Percentiles rank a stretch among this genome's conserved stretches.
Evolutionary conservation across 2,797 vertebrate genomes (phyloP).

Genomic region (Harpagifer antarcticus): DNA sequence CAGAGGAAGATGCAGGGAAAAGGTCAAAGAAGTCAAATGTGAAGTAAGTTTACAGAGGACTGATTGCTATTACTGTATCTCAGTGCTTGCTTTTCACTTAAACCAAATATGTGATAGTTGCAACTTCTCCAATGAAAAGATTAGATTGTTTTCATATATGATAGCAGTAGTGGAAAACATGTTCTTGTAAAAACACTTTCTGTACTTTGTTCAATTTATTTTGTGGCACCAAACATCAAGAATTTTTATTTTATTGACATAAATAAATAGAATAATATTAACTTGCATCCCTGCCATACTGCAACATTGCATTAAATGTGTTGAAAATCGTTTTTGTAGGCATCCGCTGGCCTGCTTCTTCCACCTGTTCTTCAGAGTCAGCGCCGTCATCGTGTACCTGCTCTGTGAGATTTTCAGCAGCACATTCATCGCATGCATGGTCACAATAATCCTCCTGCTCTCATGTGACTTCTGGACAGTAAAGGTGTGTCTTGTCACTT

Average conservation of each 20-base stretch:
- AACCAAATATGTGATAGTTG: neutral
- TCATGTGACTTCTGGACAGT: slow-evolving; percentile 98
- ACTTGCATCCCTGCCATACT: neutral
- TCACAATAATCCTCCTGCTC: slow-evolving; percentile 94
- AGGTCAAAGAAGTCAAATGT: slow-evolving; percentile 85
- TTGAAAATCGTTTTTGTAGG: slow-evolving; percentile 73
- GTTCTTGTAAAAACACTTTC: neutral
- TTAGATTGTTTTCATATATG: neutral
- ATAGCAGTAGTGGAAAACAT: neutral
- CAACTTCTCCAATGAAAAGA: neutral
- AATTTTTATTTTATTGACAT: neutral
- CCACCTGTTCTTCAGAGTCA: slow-evolving; percentile 94
- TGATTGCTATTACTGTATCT: neutral
- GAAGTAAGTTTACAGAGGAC: slow-evolving; percentile 79
- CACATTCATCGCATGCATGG: slow-evolving; percentile 95
- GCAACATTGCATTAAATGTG: rapidly evolving
- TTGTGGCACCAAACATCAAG: neutral
- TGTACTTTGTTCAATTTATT: no score
- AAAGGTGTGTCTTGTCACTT: slow-evolving; percentile 82
- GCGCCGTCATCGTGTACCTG: slow-evolving; percentile 90
- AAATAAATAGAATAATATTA: neutral
- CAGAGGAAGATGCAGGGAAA: slow-evolving; percentile 89
- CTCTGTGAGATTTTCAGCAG: slow-evolving; percentile 88
- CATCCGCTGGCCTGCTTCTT: slow-evolving; percentile 96
- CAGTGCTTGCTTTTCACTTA: neutral